Evolutionary conservation across 2,113 vertebrate genomes (phyloP), one percentile per base, ranked within the genome.

Genomic region (Festucalex cinctus): DNA sequence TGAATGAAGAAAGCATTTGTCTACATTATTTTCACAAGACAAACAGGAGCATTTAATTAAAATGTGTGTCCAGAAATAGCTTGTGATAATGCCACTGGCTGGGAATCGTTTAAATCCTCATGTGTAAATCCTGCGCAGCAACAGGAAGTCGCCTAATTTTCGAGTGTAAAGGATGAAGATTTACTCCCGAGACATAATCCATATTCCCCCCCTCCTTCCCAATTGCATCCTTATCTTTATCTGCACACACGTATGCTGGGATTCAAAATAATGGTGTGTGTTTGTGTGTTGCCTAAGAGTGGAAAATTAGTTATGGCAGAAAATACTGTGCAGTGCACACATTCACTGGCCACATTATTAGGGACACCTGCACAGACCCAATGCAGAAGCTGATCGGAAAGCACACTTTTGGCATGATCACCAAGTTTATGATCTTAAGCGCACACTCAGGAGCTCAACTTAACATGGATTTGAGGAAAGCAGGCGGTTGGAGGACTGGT

Each of bases 381-480:
- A 14, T 16, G 2, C 49, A 9, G 5, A 9, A 51, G 49, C 49
- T 3, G 49, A 12, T 51, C 6, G 13, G 16, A 32, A 57, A 32
- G 16, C 32, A n/a, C 58, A 60, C 20, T 37, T 60, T 37, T n/a
- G 9, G 10, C 2, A 57, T 17, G 1, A 36, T n/a, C 20, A 12
- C 19, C 36, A 1, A 6, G 16, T 58, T 9, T 1, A n/a, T 37
- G 4, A 12, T 37, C n/a, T 60, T n/a, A 20, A 37, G 36, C 57
- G 37, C 20, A 2, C 19, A 22, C 26, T 17, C 22, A 64, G 53
- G 60, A 81, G 76, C 70, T 57, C 32, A 80, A 86, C 83, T 88
- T 81, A 86, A 79, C 78, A 76, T 66, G 81, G 85, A 88, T 90
- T 89, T 85, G 80, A 82, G 56, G 36, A 75, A 80, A 70, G 46